Conservation (phyloP, 2,797 vertebrate species). For the Falco naumanni region DNA sequence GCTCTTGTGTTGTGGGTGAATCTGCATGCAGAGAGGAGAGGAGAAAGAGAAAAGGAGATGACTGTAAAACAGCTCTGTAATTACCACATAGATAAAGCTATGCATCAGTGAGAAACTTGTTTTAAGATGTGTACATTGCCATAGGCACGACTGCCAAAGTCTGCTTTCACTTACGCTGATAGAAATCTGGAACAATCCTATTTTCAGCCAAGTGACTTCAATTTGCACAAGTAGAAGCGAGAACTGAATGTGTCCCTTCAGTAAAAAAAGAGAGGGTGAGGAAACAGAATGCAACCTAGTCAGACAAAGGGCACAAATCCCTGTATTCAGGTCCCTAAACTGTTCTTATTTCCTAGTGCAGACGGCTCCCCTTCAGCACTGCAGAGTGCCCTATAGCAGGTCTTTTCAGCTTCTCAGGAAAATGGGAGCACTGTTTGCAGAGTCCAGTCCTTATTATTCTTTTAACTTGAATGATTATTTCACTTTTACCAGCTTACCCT, state of each 20-base stretch:
- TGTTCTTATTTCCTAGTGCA: background rate
- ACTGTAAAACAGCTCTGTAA: background rate
- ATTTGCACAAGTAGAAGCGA: constrained; percentile 12
- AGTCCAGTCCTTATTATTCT: constrained; percentile 33
- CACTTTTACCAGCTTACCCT: constrained; percentile 22
- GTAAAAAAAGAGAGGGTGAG: background rate
- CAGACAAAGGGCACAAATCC: background rate
- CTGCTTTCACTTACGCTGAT: background rate
- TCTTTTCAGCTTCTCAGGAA: background rate
- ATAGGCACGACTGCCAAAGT: constrained; percentile 38
- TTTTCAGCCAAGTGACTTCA: constrained; percentile 49
- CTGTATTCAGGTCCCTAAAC: background rate
- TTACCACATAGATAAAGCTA: constrained; percentile 4
- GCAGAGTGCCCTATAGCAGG: rapidly evolving
- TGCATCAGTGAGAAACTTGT: constrained; percentile 17
- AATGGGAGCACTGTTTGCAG: background rate
- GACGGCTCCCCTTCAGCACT: background rate
- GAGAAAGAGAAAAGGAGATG: constrained; percentile 12
- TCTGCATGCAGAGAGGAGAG: constrained; percentile 1
- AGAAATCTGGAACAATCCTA: constrained; percentile 20
- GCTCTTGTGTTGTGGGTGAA: constrained; percentile 6
- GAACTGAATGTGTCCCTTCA: background rate
- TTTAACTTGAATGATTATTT: constrained; percentile 69
- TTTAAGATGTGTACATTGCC: constrained; percentile 44
- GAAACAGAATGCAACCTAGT: background rate